phyloP scores from a whole-genome alignment of 2,888 invertebrate genomes.

The Drosophila ochracea region DNA sequence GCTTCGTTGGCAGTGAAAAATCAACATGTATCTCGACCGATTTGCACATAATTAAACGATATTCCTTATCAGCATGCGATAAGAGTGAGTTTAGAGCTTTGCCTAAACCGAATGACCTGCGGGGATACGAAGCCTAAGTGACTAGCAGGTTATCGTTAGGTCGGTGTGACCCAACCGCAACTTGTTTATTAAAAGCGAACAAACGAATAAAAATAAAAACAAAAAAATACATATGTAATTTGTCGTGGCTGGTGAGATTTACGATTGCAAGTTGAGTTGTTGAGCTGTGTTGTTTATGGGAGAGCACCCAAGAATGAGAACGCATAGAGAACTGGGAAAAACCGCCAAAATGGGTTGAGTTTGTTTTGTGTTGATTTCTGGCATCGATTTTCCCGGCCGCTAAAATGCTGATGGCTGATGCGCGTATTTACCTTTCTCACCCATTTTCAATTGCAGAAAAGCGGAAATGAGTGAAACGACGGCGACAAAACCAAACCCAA shows the following conservation, averaged over 20 bases:
- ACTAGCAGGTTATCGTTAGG: conserved; percentile 46
- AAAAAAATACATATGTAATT: conserved; percentile 73
- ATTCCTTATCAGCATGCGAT: conserved; percentile 31
- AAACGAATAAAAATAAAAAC: conserved; percentile 81
- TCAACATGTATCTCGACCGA: conserved; percentile 28
- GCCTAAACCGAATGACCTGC: neutral
- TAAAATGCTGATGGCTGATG: conserved; percentile 16
- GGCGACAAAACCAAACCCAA: conserved; percentile 20
- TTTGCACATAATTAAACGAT: conserved; percentile 2
- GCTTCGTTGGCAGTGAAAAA: conserved; percentile 33
- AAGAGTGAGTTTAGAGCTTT: conserved; percentile 18
- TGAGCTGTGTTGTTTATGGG: conserved; percentile 28
- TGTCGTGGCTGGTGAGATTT: conserved; percentile 72
- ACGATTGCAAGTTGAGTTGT: conserved; percentile 58
- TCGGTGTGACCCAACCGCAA: conserved; percentile 63
- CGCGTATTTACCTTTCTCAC: conserved; percentile 18
- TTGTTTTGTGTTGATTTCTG: conserved; percentile 48
- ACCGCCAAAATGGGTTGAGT: conserved; percentile 76
- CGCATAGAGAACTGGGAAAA: conserved; percentile 68
- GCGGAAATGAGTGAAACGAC: conserved; percentile 60
- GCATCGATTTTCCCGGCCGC: conserved; percentile 74
- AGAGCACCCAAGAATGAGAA: conserved; percentile 59
- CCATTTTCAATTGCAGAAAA: conserved; percentile 41
- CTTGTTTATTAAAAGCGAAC: conserved; percentile 77
- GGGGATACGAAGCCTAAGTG: neutral